Base-by-base conservation (phyloP, 1,140 invertebrate species). In the Aphaenogaster floridana region DNA sequence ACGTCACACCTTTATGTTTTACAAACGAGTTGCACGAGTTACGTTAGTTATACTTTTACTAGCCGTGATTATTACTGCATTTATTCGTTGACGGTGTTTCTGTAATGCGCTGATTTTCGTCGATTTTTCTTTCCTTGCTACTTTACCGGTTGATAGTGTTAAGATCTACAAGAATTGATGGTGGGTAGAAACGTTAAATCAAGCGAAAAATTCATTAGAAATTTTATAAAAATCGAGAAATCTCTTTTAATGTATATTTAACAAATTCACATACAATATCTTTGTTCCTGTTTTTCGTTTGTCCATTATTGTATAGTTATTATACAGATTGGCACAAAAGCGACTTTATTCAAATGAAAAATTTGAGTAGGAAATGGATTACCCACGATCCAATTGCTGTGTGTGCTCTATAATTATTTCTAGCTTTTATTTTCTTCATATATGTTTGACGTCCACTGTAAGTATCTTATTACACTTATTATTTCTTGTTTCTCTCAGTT, bases 111-210 rank as follows among this genome's bases (percentile, higher is more conserved):
- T 52, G 36, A 42, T 50, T 83, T 21, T 81, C 21, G 85, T 63
- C 52, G 11, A 34, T 42, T 42, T 57, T 77, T 77, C 52, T 89
- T 74, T 42, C 59, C 52, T 87, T 50, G 54, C 61, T 89, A 78
- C 54, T 78, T 86, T 34, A 2, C 36, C 52, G 57, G 66, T 7
- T 0, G 39, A 28, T 68, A 34, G 0, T 11, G 15, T 71, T 57
- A 71, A 81, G 64, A 86, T 50, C 21, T 15, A 13, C 36, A 69
- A 52, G 28, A 79, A 86, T 78, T 54, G 42, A 72, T 84, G 6
- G 39, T 81, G 80, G 68, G 28, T 61, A 50, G 3, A 76, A 74
- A 28, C 28, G 28, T 28, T 28, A 28, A 21, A n/a, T 61, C 4
- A 48, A 1, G 13, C 13, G 17, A 45, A 68, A 57, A 48, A 50